Percentiles rank a stretch among this genome's conserved stretches.
Conservation (phyloP, 2,113 vertebrate species). For the Mus pahari region DNA sequence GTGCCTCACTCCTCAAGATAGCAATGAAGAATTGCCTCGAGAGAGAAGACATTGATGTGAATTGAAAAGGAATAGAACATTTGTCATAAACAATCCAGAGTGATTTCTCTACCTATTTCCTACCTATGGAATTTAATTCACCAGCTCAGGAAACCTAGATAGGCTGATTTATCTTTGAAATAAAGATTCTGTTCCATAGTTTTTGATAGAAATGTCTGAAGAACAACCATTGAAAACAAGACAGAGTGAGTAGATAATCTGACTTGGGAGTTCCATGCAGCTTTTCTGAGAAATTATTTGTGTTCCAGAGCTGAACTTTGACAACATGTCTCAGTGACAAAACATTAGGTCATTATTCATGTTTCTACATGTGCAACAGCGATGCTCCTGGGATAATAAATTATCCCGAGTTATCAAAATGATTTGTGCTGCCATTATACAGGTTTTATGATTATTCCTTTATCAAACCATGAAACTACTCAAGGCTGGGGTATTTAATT, state of each 20-base stretch:
- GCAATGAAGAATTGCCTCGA: neutral
- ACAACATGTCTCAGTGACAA: neutral
- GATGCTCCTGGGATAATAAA: neutral
- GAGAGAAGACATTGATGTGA: neutral
- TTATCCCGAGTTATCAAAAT: neutral
- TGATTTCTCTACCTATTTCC: neutral
- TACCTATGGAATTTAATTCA: neutral
- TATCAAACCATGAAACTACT: neutral
- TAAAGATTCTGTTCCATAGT: neutral
- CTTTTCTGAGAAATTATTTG: slow-evolving; percentile 22
- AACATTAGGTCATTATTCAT: neutral
- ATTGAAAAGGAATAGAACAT: neutral
- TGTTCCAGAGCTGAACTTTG: neutral
- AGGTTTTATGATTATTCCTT: neutral
- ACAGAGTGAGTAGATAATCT: neutral
- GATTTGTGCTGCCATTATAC: neutral
- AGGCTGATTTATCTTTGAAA: slow-evolving; percentile 24
- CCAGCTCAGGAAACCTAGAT: neutral
- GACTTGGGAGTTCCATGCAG: neutral
- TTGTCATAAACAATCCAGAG: neutral
- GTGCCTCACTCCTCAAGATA: neutral
- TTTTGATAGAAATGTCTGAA: slow-evolving; percentile 30
- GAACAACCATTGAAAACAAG: neutral
- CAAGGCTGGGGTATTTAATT: neutral
- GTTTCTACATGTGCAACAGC: neutral